Conservation (phyloP, 2,113 vertebrate species). For the Cygnus atratus region DNA sequence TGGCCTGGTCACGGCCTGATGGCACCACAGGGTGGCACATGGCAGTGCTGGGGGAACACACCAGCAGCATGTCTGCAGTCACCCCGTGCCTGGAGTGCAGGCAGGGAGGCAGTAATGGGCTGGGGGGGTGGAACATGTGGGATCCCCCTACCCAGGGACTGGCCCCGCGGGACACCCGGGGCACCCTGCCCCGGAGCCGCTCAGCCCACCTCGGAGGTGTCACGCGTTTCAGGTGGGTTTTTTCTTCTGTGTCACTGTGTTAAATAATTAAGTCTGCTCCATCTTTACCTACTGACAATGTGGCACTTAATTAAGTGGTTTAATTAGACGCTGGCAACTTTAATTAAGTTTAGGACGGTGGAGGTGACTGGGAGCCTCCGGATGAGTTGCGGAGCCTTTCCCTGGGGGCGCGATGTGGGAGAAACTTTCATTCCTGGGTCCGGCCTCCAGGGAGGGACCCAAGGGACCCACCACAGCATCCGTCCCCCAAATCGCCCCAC, state of each 20-base stretch:
- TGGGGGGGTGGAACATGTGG: too few species aligned
- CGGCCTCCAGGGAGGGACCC: not conserved
- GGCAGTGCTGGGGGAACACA: not conserved
- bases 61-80: too few species aligned
- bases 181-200: not conserved
- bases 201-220: not conserved
- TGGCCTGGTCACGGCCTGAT: not conserved
- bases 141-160: too few species aligned
- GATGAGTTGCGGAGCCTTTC: not conserved
- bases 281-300: constrained; percentile 61
- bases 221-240: not conserved
- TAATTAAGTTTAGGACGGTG: constrained; percentile 70
- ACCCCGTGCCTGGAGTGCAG: too few species aligned
- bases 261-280: constrained; percentile 62
- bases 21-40: accelerated
- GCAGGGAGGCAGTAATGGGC: too few species aligned
- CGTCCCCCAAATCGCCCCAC: accelerated
- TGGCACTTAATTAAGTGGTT: constrained; percentile 73
- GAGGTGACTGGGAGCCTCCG: constrained; percentile 40
- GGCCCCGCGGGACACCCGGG: not conserved
- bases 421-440: not conserved
- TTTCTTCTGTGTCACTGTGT: constrained; percentile 34
- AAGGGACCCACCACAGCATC: not conserved
- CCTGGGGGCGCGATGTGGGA: not conserved
- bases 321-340: constrained; percentile 73